These are phyloP conservation scores for Rhodeus uyekii DNA, from an alignment of 2,797 vertebrate genomes.

Conservation along the genomic window DNA sequence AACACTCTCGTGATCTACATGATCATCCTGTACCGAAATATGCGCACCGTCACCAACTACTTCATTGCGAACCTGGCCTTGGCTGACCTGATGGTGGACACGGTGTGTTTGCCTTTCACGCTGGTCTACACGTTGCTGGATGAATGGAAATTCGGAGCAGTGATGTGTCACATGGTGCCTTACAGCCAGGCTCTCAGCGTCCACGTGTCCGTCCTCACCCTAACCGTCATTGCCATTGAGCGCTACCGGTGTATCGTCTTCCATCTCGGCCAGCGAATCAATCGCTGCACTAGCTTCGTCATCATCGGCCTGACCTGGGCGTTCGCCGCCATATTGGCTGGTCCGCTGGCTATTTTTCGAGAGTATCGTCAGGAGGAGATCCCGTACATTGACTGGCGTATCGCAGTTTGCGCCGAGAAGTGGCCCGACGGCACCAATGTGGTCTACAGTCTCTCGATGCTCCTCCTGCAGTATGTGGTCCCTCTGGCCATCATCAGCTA, in stretches of 20 bases:
- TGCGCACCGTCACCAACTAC: constrained; percentile 93
- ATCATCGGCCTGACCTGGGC: constrained; percentile 87
- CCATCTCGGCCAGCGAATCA: constrained; percentile 87
- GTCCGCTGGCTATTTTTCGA: constrained; percentile 89
- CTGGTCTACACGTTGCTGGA: constrained; percentile 88
- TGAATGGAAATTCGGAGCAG: constrained; percentile 91
- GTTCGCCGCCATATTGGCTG: constrained; percentile 83
- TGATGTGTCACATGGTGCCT: constrained; percentile 89
- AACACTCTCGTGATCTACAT: constrained; percentile 90
- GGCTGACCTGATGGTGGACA: constrained; percentile 90
- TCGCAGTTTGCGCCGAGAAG: constrained; percentile 91
- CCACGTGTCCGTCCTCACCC: constrained; percentile 88
- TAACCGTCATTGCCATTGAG: constrained; percentile 90
- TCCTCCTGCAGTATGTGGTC: constrained; percentile 87
- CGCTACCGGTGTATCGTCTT: constrained; percentile 91
- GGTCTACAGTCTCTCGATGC: constrained; percentile 91
- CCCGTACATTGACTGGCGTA: constrained; percentile 83
- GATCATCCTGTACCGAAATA: constrained; percentile 87
- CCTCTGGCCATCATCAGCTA: constrained; percentile 89
- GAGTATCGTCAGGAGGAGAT: constrained; percentile 88
- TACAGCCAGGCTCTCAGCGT: constrained; percentile 91
- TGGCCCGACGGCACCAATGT: constrained; percentile 88
- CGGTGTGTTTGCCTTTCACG: constrained; percentile 90
- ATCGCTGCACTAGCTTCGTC: constrained; percentile 82
- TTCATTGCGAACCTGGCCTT: constrained; percentile 93